A percentile compares a stretch with the other conserved stretches of the same genome.
phyloP scores from a whole-genome alignment of 2,113 vertebrate genomes.

The Semicossyphus pulcher region DNA sequence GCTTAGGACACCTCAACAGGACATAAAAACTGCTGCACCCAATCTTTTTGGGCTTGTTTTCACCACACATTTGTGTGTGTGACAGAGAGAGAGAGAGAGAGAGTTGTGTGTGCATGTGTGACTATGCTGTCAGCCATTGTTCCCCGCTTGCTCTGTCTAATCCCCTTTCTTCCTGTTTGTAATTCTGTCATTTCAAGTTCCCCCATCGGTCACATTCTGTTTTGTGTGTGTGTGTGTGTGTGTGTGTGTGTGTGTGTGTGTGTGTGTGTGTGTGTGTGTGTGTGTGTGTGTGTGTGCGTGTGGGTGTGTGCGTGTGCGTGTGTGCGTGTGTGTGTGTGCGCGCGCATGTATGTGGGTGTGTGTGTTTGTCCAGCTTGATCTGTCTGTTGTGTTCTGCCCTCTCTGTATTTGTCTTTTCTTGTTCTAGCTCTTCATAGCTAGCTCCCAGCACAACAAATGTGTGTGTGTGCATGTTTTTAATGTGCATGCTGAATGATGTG shows the following conservation, averaged over 20 bases:
- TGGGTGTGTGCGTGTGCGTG: constrained; percentile 15
- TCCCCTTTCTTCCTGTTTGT: constrained; percentile 72
- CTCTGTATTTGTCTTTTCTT: constrained; percentile 61
- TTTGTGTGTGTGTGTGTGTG: constrained; percentile 20
- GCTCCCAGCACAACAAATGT: constrained; percentile 36
- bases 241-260: constrained; percentile 15
- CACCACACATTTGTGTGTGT: constrained; percentile 11
- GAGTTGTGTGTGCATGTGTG: neutral
- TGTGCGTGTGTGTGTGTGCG: constrained; percentile 19
- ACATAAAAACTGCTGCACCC: neutral
- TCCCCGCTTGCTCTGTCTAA: constrained; percentile 57
- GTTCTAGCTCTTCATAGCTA: constrained; percentile 59
- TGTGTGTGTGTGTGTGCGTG: constrained; percentile 16
- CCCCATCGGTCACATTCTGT: constrained; percentile 46
- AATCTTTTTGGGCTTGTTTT: constrained; percentile 10
- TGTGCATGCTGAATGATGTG: neutral
- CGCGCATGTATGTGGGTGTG: constrained; percentile 2
- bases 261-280: constrained; percentile 20
- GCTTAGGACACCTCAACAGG: neutral
- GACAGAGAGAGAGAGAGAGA: neutral
- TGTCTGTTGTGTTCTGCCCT: constrained; percentile 39
- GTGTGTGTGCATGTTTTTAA: constrained; percentile 7
- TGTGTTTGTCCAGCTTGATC: constrained; percentile 31
- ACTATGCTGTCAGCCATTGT: constrained; percentile 53
- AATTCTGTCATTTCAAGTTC: constrained; percentile 62